Evolutionary conservation across 2,888 invertebrate genomes (phyloP), one percentile per base, ranked within the genome.

Genomic region (Liopterus haemorrhoidalis): DNA sequence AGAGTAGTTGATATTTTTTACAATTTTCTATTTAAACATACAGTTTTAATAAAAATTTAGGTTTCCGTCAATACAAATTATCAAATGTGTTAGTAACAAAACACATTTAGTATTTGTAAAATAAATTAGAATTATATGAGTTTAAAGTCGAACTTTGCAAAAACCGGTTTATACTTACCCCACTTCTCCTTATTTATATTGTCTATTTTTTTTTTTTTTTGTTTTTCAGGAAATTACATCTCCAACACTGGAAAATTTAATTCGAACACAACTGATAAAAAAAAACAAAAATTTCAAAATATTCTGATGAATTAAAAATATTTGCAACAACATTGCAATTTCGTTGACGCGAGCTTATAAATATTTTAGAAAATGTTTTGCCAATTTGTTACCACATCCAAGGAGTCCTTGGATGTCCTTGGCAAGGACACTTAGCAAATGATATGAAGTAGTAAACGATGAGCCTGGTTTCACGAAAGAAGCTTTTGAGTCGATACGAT

Each of bases 311-410:
- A 22, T 12, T 36, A 22, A 36, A 36, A 22, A 36, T 15, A 5
- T 36, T 36, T 36, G 36, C 36, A 12, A 21, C 24, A 12, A 36
- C 36, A 3, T 24, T 36, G n/a, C 36, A 36, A 6, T 36, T 22
- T 36, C 24, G 24, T 22, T 36, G 3, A 12, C 22, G 24, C 21
- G 36, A 22, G 22, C 36, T 12, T 36, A 36, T 11, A 36, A 36
- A 22, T 36, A 36, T 9, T 21, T 36, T 3, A 36, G 22, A 36
- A 24, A n/a, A 21, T 22, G 24, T 11, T 36, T 36, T 9, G 24
- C 21, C 9, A 22, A 22, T 12, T 11, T 36, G 6, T 24, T 36
- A 8, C 22, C 36, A n/a, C 36, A 36, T 22, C 36, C 36, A 6
- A 20, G n/a, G n/a, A n/a, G n/a, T n/a, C n/a, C n/a, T n/a, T n/a